Evolutionary conservation across 2,888 invertebrate genomes (phyloP), one percentile per base, ranked within the genome.

Genomic region (Agrenia bidenticulata): DNA sequence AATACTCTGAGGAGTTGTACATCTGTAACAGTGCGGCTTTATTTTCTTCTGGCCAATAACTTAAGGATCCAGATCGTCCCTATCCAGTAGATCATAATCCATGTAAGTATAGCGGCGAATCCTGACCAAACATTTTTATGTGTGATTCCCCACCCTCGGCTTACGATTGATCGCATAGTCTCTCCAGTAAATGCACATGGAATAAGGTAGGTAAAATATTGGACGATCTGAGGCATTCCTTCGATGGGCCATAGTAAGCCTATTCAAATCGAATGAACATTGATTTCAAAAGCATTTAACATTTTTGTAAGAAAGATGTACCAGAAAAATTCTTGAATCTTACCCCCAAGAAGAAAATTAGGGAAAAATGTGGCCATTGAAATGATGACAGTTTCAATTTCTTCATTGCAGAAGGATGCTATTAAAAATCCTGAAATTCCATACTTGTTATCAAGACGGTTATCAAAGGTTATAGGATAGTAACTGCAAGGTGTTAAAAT

Each of bases 201-300:
- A 26, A 73, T 57, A 4, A 69, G 11, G 81, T 78, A 89, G 84
- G 53, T 95, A 82, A 72, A 54, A 24, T 70, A 72, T 54, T 72
- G 72, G 15, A 73, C 67, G 89, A 84, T 77, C 86, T 84, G 1
- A 0, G 95, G 95, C 92, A 96, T 95, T 60, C 93, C 94, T 80
- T 95, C 94, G 67, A 94, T 88, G 65, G 95, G 95, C 95, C 95
- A 95, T 78, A 95, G 92, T 32, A 95, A 58, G 19, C 69, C 66
- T 57, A 11, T 32, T 4, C 5, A 32, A n/a, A n/a, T n/a, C n/a
- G n/a, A n/a, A n/a, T n/a, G n/a, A n/a, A n/a, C n/a, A n/a, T n/a
- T n/a, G n/a, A n/a, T n/a, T n/a, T n/a, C n/a, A n/a, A 11, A 39
- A 39, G 15, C 39, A 39, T 39, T 39, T 11, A 39, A 15, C 9